A percentile compares a stretch with the other conserved stretches of the same genome.
Conservation (phyloP, 2,113 vertebrate species). For the Reinhardtius hippoglossoides region DNA sequence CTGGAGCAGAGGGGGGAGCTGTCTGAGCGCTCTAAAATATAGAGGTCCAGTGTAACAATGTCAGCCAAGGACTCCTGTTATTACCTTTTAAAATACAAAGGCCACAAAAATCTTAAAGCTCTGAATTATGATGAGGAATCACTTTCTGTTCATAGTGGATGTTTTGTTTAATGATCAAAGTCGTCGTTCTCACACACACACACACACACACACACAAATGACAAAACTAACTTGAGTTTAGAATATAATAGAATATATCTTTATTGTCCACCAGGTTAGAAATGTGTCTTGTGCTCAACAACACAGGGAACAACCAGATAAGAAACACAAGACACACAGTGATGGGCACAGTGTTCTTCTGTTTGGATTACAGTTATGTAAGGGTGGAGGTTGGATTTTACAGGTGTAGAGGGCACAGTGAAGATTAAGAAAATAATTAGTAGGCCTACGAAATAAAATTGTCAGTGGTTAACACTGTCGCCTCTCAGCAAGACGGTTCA, state of each 20-base stretch:
- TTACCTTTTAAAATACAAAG: slow-evolving; percentile 36
- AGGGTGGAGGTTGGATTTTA: neutral
- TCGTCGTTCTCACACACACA: slow-evolving; percentile 7
- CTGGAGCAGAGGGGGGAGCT: slow-evolving; percentile 43
- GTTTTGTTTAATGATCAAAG: slow-evolving; percentile 27
- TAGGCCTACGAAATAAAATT: too few species aligned
- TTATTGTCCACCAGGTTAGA: neutral
- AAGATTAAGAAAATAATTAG: neutral
- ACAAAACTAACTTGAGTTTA: neutral
- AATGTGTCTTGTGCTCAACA: neutral
- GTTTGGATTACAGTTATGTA: neutral
- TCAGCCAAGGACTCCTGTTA: slow-evolving; percentile 55
- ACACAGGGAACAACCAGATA: neutral
- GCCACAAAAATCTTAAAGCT: slow-evolving; percentile 14
- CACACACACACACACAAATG: neutral
- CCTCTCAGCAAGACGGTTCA: too few species aligned
- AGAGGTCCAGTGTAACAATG: slow-evolving; percentile 41
- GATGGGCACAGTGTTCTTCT: neutral
- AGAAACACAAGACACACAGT: neutral
- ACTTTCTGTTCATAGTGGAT: slow-evolving; percentile 1
- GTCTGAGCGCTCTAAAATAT: slow-evolving; percentile 44
- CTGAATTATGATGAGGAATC: slow-evolving; percentile 28
- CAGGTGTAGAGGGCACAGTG: neutral
- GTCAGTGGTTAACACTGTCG: too few species aligned
- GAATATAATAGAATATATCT: neutral